Base-by-base conservation (phyloP, 2,113 vertebrate species). In the Amphiprion percula region DNA sequence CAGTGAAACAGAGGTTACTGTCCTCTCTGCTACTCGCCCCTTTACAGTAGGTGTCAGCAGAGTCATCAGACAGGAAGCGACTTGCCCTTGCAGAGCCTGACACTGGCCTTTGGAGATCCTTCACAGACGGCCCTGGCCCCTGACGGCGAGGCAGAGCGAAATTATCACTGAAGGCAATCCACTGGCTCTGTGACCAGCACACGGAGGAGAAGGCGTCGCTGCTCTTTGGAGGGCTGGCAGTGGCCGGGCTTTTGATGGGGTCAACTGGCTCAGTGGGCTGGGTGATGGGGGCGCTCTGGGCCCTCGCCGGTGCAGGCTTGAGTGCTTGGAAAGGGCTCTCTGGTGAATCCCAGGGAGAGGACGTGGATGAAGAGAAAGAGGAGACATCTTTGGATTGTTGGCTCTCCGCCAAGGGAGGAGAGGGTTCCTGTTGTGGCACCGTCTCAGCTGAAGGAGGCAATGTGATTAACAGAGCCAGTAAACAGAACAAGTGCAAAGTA, bases 91-190 rank as follows among this genome's bases (percentile, higher is more conserved):
- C 21, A 47, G 81, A 87, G 59, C 83, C 72, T 30, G 93, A 77
- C 78, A 59, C 89, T 14, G 77, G 82, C 90, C 89, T 94, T 24
- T 89, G 87, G 72, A 86, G 84, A 4, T 92, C 93, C 87, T 92
- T 95, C 9, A 9, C 73, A 1, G 83, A 39, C 10, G 91, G 69
- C 56, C 88, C 83, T 47, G 86, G 1, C 53, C 70, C 90, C 68
- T 72, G 85, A 33, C 79, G 87, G 61, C 78, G 92, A 69, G 87
- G 53, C 28, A 73, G 86, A 71, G 91, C 78, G 61, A 90, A 90
- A 71, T 92, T 87, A 83, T 96, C 94, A 64, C 90, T 92, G 91
- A 96, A 96, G 80, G 93, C 95, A 68, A 96, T 94, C 94, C 96
- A 96, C 77, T 95, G 94, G 91, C 89, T 96, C 67, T 94, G 95